Evolutionary conservation across 1,140 invertebrate genomes (phyloP), one percentile per base, ranked within the genome.

Genomic region (Fopius arisanus): DNA sequence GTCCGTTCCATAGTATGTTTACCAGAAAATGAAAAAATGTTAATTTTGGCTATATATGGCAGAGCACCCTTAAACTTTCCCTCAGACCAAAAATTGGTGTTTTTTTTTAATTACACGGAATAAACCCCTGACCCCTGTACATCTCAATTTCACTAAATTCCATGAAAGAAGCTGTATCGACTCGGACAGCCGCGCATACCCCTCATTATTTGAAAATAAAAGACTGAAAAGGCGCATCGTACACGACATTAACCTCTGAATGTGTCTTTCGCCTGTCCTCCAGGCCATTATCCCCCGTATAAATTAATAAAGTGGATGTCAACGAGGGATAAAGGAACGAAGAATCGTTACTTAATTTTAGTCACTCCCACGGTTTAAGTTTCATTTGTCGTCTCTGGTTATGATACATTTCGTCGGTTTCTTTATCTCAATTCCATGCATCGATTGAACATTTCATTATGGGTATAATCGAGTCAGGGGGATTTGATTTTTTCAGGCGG

Each of bases 281-380:
- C 68, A 75, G 70, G 69, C 76, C 74, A 82, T 83, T 82, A 84
- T 82, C 75, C 76, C 80, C 72, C 69, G 73, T 72, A 59, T 83
- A 84, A 84, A 83, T 84, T 80, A 83, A 83, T 84, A 82, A 84
- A 83, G 76, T 83, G 79, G 79, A 78, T 74, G 79, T 81, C 76
- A 79, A 82, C 75, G 54, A 73, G 68, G 73, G 75, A 82, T 78
- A 78, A 79, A 78, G 74, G 76, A 59, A 59, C 12, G 54, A 59
- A 59, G 54, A 59, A 79, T 75, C 74, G 67, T 72, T 68, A 63
- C 33, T 72, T 63, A 68, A 71, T 62, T 41, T 33, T 5, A 65
- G 7, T 29, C 28, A 70, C 43, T 71, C 70, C 54, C 70, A 73
- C 67, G 65, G 62, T 23, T 65, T 59, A 10, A 3, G 14, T 16